These are phyloP conservation scores for Drosophila kohkoa DNA, from an alignment of 1,140 invertebrate genomes.

Conservation along the genomic window DNA sequence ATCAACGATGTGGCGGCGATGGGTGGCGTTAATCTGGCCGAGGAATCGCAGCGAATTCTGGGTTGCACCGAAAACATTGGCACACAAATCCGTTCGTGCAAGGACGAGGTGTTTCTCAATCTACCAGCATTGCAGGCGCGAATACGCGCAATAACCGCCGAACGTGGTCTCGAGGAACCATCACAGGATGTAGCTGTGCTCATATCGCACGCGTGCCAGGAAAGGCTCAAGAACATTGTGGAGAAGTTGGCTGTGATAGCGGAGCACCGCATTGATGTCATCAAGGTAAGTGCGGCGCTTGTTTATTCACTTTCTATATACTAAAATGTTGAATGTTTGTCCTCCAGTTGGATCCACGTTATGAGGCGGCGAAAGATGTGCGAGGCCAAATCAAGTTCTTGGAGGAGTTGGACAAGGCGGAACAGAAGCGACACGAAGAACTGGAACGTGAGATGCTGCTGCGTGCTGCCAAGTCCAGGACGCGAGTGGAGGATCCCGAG, in stretches of 20 bases:
- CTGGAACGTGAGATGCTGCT: slow-evolving; percentile 96
- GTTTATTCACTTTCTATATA: neutral
- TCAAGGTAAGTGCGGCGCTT: slow-evolving; percentile 88
- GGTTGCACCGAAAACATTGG: slow-evolving; percentile 98
- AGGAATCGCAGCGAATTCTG: slow-evolving; percentile 97
- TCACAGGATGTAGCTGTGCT: slow-evolving; percentile 94
- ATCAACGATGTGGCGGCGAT: slow-evolving; percentile 99
- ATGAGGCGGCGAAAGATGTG: slow-evolving; percentile 96
- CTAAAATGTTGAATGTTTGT: neutral
- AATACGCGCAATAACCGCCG: slow-evolving; percentile 90
- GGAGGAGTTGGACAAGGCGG: slow-evolving; percentile 97
- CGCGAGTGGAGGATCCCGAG: slow-evolving; percentile 98
- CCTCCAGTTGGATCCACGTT: slow-evolving; percentile 91
- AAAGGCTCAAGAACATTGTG: slow-evolving; percentile 95
- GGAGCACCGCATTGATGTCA: slow-evolving; percentile 96
- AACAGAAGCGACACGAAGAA: slow-evolving; percentile 97
- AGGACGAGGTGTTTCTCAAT: slow-evolving; percentile 96
- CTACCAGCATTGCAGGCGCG: slow-evolving; percentile 91
- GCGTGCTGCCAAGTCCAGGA: slow-evolving; percentile 96
- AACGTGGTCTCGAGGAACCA: slow-evolving; percentile 94
- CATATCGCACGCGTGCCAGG: slow-evolving; percentile 98
- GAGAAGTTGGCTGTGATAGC: slow-evolving; percentile 97
- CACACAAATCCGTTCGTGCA: slow-evolving; percentile 97
- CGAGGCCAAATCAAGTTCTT: slow-evolving; percentile 97
- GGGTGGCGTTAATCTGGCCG: slow-evolving; percentile 99